phyloP scores from a whole-genome alignment of 2,888 invertebrate genomes.

The Psylliodes chrysocephalus region DNA sequence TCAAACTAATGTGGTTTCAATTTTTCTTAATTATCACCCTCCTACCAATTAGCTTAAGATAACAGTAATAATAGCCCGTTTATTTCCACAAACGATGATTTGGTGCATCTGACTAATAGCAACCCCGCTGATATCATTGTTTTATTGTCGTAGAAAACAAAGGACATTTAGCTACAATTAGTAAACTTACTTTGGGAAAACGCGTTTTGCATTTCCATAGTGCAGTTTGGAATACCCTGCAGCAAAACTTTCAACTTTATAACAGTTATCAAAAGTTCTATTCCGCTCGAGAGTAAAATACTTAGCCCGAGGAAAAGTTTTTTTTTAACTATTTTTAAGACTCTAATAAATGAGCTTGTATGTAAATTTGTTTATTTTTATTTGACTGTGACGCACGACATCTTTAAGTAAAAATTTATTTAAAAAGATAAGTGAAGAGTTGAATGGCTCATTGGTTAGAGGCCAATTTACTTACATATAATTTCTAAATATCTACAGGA shows the following conservation, averaged over 20 bases:
- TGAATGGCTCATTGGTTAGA: too few relatives aligned
- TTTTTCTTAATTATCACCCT: not conserved
- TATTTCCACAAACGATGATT: constrained; percentile 16
- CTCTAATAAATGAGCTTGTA: too few relatives aligned
- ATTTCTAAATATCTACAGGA: too few relatives aligned
- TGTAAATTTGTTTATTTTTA: too few relatives aligned
- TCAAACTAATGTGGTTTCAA: too few relatives aligned
- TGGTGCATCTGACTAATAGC: constrained; percentile 20
- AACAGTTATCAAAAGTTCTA: constrained; percentile 21
- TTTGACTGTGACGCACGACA: too few relatives aligned
- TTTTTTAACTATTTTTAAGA: constrained; percentile 1
- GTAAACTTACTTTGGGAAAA: constrained; percentile 18
- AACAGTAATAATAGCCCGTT: constrained; percentile 10
- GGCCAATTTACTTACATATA: too few relatives aligned
- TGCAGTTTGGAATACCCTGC: constrained; percentile 1
- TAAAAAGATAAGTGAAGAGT: too few relatives aligned
- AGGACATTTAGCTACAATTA: constrained; percentile 24
- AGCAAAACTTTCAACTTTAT: constrained; percentile 21
- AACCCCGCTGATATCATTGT: constrained; percentile 17
- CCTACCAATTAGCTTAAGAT: too few relatives aligned
- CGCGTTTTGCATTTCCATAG: constrained; percentile 22
- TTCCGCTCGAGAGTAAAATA: not conserved
- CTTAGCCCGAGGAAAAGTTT: not conserved
- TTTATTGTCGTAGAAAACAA: constrained; percentile 18
- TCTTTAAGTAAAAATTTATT: too few relatives aligned